Base-by-base conservation (phyloP, 1,140 invertebrate species). In the Magallana ariakensis region DNA sequence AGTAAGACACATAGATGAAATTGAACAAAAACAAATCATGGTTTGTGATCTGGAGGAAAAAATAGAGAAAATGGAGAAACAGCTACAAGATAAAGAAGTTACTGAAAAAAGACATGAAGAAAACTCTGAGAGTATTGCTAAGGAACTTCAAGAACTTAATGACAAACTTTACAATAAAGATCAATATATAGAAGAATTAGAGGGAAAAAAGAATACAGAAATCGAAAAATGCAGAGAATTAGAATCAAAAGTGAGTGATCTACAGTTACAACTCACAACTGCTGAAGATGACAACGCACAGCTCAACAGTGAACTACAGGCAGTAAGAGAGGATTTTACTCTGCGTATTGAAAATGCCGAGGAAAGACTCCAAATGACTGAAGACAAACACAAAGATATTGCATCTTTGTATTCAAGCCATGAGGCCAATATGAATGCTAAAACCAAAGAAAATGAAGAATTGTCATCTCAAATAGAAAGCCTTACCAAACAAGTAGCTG, bases 11-110 rank as follows among this genome's bases (percentile, higher is more conserved):
- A 80, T 70, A 8, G 15, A 60, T 10, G 70, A 60, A 3, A 88
- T 87, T 22, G 87, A 83, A 55, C 80, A 87, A 13, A 85, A 86
- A 70, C 70, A 87, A 53, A 9, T 26, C 22, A 75, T 75, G 10
- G 33, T 75, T 13, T 62, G 60, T 53, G 85, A 85, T 62, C 19
- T 87, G 46, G 85, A 83, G 19, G 57, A 70, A 0, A 19, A 86
- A 57, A 53, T 87, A 33, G 57, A 33, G 60, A 6, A 56, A 66
- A 26, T 22, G 16, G 62, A 85, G n/a, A 57, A 85, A 22, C 53
- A 80, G n/a, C 26, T 87, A 60, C 26, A 11, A 10, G 66, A 80
- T 13, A 57, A 22, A 54, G 85, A 85, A 57, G 85, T 33, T 54
- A 57, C 70, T 58, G 55, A 5, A 16, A 75, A 85, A 57, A 85